Conservation (phyloP, 2,113 vertebrate species). For the Vanacampus margaritifer region DNA sequence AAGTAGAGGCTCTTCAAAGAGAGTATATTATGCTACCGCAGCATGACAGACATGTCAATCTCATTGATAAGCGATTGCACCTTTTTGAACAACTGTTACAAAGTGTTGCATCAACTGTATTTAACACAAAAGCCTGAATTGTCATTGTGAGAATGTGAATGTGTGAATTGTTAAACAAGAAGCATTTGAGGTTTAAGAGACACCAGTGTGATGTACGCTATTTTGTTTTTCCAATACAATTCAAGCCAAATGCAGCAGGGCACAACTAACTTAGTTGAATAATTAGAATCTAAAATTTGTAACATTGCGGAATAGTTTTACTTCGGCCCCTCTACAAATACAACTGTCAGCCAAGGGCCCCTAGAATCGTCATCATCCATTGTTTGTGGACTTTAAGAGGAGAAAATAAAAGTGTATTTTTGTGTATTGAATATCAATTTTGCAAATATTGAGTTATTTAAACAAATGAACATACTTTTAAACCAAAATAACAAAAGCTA, state of each 20-base stretch:
- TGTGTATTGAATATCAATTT: too few species aligned
- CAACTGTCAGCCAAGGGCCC: too few species aligned
- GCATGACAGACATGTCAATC: not conserved
- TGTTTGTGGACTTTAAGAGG: too few species aligned
- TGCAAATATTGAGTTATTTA: too few species aligned
- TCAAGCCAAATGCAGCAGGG: not conserved
- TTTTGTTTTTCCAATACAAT: not conserved
- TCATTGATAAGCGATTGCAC: not conserved
- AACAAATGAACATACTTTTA: too few species aligned
- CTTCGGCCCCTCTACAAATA: too few species aligned
- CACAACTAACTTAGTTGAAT: too few species aligned
- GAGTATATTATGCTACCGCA: not conserved
- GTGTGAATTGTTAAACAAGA: not conserved
- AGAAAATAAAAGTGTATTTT: too few species aligned
- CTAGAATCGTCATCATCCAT: too few species aligned
- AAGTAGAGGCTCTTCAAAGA: slow-evolving; percentile 12
- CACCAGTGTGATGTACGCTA: not conserved
- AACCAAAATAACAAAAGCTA: too few species aligned
- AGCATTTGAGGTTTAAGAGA: not conserved
- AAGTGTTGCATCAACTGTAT: not conserved
- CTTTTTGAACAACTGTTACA: not conserved
- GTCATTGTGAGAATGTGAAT: not conserved
- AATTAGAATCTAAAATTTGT: too few species aligned
- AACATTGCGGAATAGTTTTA: too few species aligned
- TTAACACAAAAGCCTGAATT: not conserved